phyloP scores from a whole-genome alignment of 2,888 invertebrate species.

The Cephus runcator region DNA sequence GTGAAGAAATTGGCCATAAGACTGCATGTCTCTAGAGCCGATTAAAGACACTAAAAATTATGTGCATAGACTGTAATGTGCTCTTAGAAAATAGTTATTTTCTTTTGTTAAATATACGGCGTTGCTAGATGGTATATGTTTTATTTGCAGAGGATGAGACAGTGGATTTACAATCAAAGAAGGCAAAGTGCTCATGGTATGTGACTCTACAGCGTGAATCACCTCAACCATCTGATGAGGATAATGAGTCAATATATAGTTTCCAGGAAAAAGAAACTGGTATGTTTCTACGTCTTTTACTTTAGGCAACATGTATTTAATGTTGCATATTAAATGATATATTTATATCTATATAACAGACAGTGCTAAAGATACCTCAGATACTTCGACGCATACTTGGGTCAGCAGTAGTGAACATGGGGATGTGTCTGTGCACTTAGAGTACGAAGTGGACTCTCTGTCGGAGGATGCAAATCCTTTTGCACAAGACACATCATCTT shows the following conservation, averaged over 20 bases:
- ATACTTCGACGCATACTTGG: conserved; percentile 47
- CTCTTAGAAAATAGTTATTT: not conserved
- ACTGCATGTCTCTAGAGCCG: not conserved
- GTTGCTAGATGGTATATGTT: not conserved
- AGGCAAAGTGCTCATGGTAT: conserved; percentile 43
- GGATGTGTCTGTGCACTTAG: conserved; percentile 36
- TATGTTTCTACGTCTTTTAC: conserved; percentile 51
- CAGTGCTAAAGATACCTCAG: conserved; percentile 49
- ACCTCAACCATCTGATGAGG: conserved; percentile 60
- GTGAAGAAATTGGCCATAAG: too few species aligned
- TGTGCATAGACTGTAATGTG: not conserved
- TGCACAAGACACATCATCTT: conserved; percentile 34
- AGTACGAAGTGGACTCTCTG: conserved; percentile 50
- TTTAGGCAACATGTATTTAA: not conserved
- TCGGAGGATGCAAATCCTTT: conserved; percentile 45
- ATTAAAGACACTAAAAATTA: not conserved
- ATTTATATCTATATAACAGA: conserved; percentile 32
- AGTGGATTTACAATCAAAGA: conserved; percentile 32
- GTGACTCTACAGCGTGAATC: conserved; percentile 66
- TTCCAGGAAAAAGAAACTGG: conserved; percentile 76
- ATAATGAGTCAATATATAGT: conserved; percentile 72
- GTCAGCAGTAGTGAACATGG: conserved; percentile 32
- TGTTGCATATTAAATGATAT: not conserved
- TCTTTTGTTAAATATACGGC: not conserved
- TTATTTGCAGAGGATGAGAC: conserved; percentile 41